phyloP scores from a whole-genome alignment of 1,140 invertebrate genomes.

The Cydia fagiglandana region DNA sequence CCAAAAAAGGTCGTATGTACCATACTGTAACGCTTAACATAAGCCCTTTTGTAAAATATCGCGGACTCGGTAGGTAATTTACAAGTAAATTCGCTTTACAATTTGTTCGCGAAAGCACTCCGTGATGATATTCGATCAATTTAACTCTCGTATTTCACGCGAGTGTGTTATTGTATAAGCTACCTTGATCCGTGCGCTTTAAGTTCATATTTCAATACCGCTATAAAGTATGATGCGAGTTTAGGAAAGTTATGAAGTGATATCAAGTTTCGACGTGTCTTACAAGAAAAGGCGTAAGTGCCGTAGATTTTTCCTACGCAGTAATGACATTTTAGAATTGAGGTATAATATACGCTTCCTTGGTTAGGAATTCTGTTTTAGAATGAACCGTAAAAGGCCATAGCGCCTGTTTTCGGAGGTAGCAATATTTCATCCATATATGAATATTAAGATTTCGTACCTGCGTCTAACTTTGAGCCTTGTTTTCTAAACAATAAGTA shows the following conservation, averaged over 20 bases:
- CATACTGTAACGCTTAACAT: not conserved
- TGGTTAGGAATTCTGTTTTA: not conserved
- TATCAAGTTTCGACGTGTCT: not conserved
- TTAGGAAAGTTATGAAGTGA: constrained; percentile 6
- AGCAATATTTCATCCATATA: not conserved
- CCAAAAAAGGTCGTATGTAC: not conserved
- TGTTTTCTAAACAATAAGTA: not conserved
- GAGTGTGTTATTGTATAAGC: not conserved
- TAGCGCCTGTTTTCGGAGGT: not conserved
- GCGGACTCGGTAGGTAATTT: constrained; percentile 17
- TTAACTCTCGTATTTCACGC: not conserved
- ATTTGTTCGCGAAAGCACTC: not conserved
- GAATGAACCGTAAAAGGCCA: not conserved
- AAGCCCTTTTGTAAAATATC: not conserved
- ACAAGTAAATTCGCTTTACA: constrained; percentile 16
- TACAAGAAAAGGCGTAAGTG: not conserved
- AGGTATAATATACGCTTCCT: not conserved
- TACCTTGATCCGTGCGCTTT: not conserved
- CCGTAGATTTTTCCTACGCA: not conserved
- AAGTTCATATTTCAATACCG: not conserved
- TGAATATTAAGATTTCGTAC: not conserved
- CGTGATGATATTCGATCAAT: not conserved
- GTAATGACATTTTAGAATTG: not conserved
- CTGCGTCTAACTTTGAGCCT: not conserved
- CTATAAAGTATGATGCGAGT: not conserved